These are phyloP conservation scores for Poliocrania exsul DNA, from an alignment of 2,797 vertebrate genomes.

Conservation along the genomic window DNA sequence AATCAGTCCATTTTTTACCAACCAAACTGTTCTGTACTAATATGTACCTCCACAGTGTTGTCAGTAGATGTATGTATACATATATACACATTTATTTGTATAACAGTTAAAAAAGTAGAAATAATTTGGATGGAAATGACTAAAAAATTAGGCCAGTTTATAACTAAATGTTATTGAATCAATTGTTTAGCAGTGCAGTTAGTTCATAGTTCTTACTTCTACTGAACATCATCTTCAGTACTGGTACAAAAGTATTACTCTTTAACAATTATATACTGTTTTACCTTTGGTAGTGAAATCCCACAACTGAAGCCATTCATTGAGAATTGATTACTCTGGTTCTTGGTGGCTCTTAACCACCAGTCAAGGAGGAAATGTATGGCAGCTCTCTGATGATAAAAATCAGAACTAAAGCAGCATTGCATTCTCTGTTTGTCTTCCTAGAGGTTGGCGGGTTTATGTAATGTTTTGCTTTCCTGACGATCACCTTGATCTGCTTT, in stretches of 20 bases:
- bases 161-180: not conserved
- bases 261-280: not conserved
- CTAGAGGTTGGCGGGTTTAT: not conserved
- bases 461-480: not conserved
- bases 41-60: not conserved
- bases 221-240: not conserved
- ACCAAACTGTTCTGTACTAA: not conserved
- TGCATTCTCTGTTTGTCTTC: not conserved
- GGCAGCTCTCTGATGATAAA: not conserved
- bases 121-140: not conserved
- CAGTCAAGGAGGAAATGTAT: not conserved
- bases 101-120: not conserved
- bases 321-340: not conserved
- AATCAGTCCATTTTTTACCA: not conserved
- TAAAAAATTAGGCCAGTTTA: not conserved
- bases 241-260: not conserved
- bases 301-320: not conserved
- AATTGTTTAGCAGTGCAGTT: not conserved
- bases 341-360: not conserved
- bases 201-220: not conserved
- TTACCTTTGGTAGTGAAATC: not conserved
- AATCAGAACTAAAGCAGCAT: not conserved
- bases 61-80: not conserved
- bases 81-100: not conserved
- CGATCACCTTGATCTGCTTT: not conserved